Base-by-base conservation (phyloP, 2,797 vertebrate species). In the Manis pentadactyla region DNA sequence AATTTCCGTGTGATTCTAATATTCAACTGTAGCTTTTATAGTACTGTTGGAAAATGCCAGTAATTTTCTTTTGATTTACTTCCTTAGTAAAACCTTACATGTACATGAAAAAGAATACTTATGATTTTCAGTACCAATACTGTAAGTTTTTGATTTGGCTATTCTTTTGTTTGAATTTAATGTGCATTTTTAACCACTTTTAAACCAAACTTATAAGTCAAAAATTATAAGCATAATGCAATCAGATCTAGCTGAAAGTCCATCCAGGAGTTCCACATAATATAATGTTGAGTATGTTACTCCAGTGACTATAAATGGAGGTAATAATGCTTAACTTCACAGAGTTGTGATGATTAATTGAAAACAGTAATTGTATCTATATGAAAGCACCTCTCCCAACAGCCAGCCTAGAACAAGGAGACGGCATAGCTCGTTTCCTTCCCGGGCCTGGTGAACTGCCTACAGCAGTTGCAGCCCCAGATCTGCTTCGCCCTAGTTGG, bases 91-190 rank as follows among this genome's bases (percentile, higher is more conserved):
- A 94, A 51, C 9, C 19, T 90, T 77, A 46, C 25, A 10, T 29
- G 11, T 77, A 55, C 59, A 73, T 39, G 42, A 84, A 87, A 93
- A 95, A 81, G 9, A 63, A 34, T 39, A 77, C 19, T 12, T 91
- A 10, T 37, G 21, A 51, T 51, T 46, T 87, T 93, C 74, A 78
- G 25, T 17, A 77, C 9, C 46, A 77, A 69, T 51, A 79, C 75
- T 82, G 13, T 25, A 34, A 77, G 18, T 11, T 59, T 86, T 71
- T 94, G 29, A 37, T 55, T 81, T 63, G 25, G 18, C 69, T 69
- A 55, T 53, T 66, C 37, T 82, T 66, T 93, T 19, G 6, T 93
- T 93, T 86, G 29, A 95, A 69, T 89, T 88, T 91, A 88, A 63
- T 55, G 59, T 51, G 8, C 25, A 79, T 49, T 12, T 46, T 68